These are phyloP conservation scores for Phodopus roborovskii DNA, from an alignment of 2,113 vertebrate genomes.

Conservation along the genomic window DNA sequence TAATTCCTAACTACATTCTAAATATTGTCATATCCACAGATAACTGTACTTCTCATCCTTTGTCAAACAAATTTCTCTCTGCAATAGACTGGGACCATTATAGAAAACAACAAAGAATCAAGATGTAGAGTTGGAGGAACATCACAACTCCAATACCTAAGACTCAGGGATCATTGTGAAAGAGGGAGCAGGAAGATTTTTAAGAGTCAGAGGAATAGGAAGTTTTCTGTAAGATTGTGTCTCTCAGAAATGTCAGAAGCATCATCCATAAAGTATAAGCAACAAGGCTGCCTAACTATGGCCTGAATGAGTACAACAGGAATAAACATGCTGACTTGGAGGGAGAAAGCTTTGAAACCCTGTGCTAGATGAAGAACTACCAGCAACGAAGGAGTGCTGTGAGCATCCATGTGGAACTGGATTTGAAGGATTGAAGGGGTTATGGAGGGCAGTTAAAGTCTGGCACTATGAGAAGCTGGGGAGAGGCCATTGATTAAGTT, in stretches of 20 bases:
- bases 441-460: not conserved
- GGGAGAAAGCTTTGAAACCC: too few species aligned
- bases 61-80: not conserved
- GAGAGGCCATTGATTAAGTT: not conserved
- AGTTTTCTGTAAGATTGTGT: not conserved
- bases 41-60: not conserved
- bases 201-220: not conserved
- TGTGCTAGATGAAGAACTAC: not conserved
- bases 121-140: not conserved
- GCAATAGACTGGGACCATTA: not conserved
- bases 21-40: not conserved
- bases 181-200: not conserved
- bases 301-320: not conserved
- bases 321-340: not conserved
- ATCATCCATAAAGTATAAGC: not conserved
- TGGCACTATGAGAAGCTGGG: not conserved
- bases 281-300: not conserved
- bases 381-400: not conserved
- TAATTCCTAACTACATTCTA: not conserved
- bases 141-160: not conserved
- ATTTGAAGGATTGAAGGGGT: too few species aligned
- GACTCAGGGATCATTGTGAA: not conserved
- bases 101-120: not conserved
- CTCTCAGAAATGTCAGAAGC: not conserved
- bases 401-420: not conserved